phyloP scores from a whole-genome alignment of 2,113 vertebrate species.

The Collichthys lucidus region DNA sequence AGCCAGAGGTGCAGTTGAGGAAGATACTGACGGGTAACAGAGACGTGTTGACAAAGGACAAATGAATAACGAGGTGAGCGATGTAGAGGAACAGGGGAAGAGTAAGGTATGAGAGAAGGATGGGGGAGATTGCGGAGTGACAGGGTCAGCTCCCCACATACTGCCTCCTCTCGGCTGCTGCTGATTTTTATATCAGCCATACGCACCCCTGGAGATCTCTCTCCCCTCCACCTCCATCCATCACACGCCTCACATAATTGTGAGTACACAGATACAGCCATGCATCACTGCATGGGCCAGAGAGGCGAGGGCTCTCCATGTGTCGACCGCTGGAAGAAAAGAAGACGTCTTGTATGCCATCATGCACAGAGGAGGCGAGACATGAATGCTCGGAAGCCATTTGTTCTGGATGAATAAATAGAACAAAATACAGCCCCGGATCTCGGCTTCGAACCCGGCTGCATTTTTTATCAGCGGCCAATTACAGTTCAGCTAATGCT shows the following conservation, averaged over 20 bases:
- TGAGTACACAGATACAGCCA: slow-evolving; percentile 67
- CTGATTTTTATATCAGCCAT: slow-evolving; percentile 66
- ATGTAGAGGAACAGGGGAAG: background rate
- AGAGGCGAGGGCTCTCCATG: slow-evolving; percentile 33
- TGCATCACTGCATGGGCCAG: slow-evolving; percentile 65
- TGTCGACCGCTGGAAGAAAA: slow-evolving; percentile 22
- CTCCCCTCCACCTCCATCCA: slow-evolving; percentile 57
- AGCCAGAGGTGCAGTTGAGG: background rate
- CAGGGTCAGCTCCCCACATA: background rate
- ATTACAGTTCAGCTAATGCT: slow-evolving; percentile 52
- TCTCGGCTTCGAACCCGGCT: background rate
- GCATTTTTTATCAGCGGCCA: slow-evolving; percentile 38
- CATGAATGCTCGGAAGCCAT: slow-evolving; percentile 31
- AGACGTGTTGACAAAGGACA: slow-evolving; percentile 20
- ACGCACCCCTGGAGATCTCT: slow-evolving; percentile 57
- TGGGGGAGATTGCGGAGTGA: background rate
- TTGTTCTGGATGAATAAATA: slow-evolving; percentile 64
- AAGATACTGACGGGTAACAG: background rate
- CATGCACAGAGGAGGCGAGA: slow-evolving; percentile 24
- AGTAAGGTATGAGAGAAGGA: slow-evolving; percentile 21
- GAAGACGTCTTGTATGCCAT: slow-evolving; percentile 35
- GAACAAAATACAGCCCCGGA: slow-evolving; percentile 7
- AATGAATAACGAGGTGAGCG: slow-evolving; percentile 17
- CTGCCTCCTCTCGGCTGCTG: slow-evolving; percentile 21
- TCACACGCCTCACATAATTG: slow-evolving; percentile 74